Evolutionary conservation across 1,140 invertebrate species (phyloP).

Genomic region (Dolichoris vasculosae): DNA sequence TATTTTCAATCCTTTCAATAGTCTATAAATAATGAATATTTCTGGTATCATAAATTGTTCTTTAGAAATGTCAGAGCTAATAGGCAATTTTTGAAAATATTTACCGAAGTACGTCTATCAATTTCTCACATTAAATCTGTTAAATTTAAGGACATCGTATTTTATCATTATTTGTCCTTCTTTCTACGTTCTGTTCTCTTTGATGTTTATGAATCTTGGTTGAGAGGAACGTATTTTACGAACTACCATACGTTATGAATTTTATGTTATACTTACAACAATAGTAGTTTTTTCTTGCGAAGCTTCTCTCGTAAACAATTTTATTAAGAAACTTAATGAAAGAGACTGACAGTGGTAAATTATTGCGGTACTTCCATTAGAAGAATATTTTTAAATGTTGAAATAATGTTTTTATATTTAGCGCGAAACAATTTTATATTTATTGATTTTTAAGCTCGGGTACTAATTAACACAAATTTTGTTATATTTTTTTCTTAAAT

Average conservation of each 20-base stretch:
- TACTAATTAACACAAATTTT: background rate
- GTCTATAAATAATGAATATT: conserved; percentile 17
- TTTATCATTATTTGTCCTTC: conserved; percentile 48
- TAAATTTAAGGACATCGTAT: conserved; percentile 38
- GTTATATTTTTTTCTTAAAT: too few species aligned
- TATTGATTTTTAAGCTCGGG: background rate
- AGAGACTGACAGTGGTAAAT: conserved; percentile 12
- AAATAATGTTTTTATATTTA: conserved; percentile 31
- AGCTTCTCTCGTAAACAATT: conserved; percentile 37
- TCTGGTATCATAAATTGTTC: conserved; percentile 1
- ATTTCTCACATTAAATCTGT: conserved; percentile 29
- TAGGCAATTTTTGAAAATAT: conserved; percentile 30
- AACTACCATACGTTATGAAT: conserved; percentile 38
- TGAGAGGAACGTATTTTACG: conserved; percentile 43
- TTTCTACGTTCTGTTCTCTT: conserved; percentile 34
- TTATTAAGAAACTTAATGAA: conserved; percentile 48
- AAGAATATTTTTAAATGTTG: background rate
- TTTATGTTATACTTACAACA: conserved; percentile 45
- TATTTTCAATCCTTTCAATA: conserved; percentile 16
- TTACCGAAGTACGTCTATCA: conserved; percentile 26
- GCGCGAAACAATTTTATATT: background rate
- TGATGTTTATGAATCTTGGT: conserved; percentile 43
- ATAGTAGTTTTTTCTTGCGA: conserved; percentile 26
- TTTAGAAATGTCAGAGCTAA: background rate
- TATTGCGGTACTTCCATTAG: conserved; percentile 15